Conservation (phyloP, 2,888 invertebrate species). For the Boloria euphrosyne region DNA sequence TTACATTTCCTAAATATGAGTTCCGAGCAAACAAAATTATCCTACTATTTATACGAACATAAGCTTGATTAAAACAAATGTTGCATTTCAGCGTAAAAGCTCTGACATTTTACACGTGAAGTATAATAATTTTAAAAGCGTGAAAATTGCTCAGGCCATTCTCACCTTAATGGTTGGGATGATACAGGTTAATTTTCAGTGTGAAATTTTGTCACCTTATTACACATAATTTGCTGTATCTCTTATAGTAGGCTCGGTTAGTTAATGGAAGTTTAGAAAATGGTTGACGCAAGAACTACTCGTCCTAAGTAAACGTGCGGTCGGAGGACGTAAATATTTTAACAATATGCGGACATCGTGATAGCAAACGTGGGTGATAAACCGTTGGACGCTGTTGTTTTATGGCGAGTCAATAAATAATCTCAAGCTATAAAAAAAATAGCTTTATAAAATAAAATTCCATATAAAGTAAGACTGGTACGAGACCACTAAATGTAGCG, state of each 20-base stretch:
- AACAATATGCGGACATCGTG: slow-evolving; percentile 46
- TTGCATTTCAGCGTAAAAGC: slow-evolving; percentile 28
- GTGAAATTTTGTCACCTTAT: neutral
- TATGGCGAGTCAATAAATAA: slow-evolving; percentile 7
- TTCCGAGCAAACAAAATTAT: slow-evolving; percentile 24
- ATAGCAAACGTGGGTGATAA: slow-evolving; percentile 15
- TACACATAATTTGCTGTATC: slow-evolving; percentile 8
- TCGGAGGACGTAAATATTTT: slow-evolving; percentile 59
- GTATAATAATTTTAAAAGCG: slow-evolving; percentile 19
- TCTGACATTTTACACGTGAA: slow-evolving; percentile 16
- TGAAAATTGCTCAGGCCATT: slow-evolving; percentile 15
- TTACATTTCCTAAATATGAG: slow-evolving; percentile 18
- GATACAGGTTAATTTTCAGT: slow-evolving; percentile 6
- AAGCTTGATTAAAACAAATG: slow-evolving; percentile 31
- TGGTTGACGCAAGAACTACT: slow-evolving; percentile 59
- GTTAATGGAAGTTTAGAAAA: slow-evolving; percentile 34
- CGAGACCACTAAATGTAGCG: no score
- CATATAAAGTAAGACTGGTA: neutral
- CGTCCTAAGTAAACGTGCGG: slow-evolving; percentile 63
- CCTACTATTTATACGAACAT: slow-evolving; percentile 22
- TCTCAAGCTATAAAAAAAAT: neutral
- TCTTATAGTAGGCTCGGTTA: slow-evolving; percentile 21
- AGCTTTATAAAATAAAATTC: neutral
- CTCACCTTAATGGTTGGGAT: neutral
- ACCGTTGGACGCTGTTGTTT: slow-evolving; percentile 4